phyloP scores from a whole-genome alignment of 2,113 vertebrate species.

The Aythya baeri region DNA sequence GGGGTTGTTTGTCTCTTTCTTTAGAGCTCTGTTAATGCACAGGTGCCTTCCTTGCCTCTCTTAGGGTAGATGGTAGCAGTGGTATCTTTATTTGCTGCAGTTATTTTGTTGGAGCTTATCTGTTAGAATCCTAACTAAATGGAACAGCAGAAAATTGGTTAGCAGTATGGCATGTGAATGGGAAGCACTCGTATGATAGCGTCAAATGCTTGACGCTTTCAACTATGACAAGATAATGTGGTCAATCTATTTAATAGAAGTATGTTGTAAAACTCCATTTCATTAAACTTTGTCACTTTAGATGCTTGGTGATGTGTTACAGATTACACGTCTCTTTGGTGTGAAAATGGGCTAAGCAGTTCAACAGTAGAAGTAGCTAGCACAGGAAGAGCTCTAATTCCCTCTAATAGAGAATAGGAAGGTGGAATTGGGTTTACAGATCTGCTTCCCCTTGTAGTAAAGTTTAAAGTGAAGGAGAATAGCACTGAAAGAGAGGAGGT shows the following conservation, averaged over 20 bases:
- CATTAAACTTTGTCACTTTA: neutral
- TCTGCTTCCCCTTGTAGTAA: neutral
- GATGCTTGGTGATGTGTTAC: neutral
- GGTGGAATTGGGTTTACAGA: neutral
- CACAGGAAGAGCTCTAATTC: neutral
- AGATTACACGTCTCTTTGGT: neutral
- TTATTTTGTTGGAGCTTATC: neutral
- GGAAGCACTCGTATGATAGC: neutral
- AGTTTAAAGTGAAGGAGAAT: neutral
- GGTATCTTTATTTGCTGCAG: neutral
- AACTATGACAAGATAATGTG: neutral
- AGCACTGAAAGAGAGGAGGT: neutral
- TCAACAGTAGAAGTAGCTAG: neutral
- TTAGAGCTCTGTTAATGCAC: neutral
- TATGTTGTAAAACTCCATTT: neutral
- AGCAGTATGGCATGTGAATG: neutral
- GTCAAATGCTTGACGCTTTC: neutral
- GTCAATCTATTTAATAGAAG: neutral
- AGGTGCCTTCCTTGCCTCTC: neutral
- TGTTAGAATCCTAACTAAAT: neutral
- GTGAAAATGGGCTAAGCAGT: neutral
- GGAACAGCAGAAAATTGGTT: neutral
- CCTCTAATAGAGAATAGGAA: neutral
- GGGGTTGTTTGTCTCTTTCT: neutral
- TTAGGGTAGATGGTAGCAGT: neutral